Conservation (phyloP, 2,113 vertebrate species). For the Paracanthobrama guichenoti region DNA sequence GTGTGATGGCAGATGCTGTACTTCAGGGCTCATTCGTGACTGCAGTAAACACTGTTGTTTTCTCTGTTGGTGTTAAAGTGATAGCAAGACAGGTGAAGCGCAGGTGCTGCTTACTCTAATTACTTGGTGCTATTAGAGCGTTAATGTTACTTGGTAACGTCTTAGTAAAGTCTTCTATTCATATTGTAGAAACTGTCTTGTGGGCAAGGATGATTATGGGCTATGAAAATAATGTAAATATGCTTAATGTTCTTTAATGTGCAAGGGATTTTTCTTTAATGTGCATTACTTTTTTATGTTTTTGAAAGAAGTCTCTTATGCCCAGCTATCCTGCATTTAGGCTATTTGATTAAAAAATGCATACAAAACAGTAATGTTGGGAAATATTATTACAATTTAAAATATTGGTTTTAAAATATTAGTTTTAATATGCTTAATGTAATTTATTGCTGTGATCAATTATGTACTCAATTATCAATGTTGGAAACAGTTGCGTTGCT, state of each 20-base stretch:
- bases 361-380: too few relatives aligned
- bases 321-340: too few relatives aligned
- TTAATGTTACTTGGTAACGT: constrained; percentile 29
- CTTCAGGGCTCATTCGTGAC: background rate
- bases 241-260: background rate
- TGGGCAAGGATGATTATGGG: background rate
- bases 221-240: background rate
- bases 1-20: background rate
- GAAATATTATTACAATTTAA: too few relatives aligned
- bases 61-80: background rate
- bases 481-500: too few relatives aligned
- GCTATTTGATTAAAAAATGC: too few relatives aligned
- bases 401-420: too few relatives aligned
- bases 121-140: constrained; percentile 9
- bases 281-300: too few relatives aligned
- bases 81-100: background rate
- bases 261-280: too few relatives aligned
- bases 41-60: constrained; percentile 4
- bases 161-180: background rate
- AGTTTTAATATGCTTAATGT: too few relatives aligned
- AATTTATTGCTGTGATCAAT: too few relatives aligned
- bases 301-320: too few relatives aligned
- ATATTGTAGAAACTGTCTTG: background rate
- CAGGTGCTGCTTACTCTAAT: constrained; percentile 20
- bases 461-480: too few relatives aligned